Base-by-base conservation (phyloP, 1,140 invertebrate genomes). In the Heliothis subflexa region DNA sequence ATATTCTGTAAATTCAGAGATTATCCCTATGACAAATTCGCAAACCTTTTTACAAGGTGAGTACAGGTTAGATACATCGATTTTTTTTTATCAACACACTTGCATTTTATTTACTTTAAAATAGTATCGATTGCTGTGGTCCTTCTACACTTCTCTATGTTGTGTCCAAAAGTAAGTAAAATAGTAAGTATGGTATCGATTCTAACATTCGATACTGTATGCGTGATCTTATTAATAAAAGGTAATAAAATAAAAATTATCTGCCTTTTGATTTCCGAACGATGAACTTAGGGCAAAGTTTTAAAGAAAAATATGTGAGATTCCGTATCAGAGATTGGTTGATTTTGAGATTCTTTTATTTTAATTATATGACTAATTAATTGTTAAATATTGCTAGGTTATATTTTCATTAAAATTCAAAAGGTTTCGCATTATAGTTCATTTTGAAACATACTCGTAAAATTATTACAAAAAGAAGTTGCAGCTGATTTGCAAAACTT, bases 161-260 rank as follows among this genome's bases (percentile, higher is more conserved):
- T 47, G n/a, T 64, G 33, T 45, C 10, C 3, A 45, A 18, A 72
- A 64, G 16, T 55, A 25, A 64, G 45, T 61, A 40, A 64, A 40
- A 52, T 13, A 12, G 28, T 59, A 25, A 55, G 40, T 47, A 68
- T 33, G 57, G 14, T 9, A 57, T 61, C 52, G 47, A 64, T 75
- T 75, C 59, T 59, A 83, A 70, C 62, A 76, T 70, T 74, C 54
- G 79, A 81, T 79, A 79, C 49, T 77, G 47, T 72, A 64, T 13
- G 66, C 50, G 61, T 76, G 57, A 76, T 76, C 61, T 76, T 76
- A 76, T 76, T 76, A 76, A 64, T 76, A 76, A 76, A 76, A 13
- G 73, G 47, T 18, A 52, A 76, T 76, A 76, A 59, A 73, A 59
- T 73, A 74, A 74, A 64, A 47, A 55, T 55, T 55, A 64, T 47